These are phyloP conservation scores for Aramus guarauna DNA, from an alignment of 2,113 vertebrate genomes.

Conservation along the genomic window DNA sequence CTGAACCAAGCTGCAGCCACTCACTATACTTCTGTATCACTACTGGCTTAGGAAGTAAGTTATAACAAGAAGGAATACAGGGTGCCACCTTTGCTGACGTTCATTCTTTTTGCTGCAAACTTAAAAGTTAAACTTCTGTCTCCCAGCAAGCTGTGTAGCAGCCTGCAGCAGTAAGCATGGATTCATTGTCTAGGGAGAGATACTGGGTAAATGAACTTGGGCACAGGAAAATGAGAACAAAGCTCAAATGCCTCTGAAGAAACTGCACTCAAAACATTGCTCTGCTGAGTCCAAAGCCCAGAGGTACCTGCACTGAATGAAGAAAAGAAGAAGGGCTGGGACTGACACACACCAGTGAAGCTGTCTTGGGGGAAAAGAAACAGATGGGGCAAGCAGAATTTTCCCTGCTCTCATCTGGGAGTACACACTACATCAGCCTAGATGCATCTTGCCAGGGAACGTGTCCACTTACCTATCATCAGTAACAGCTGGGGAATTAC, in stretches of 20 bases:
- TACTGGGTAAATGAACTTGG: background rate
- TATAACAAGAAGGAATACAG: background rate
- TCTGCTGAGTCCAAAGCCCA: background rate
- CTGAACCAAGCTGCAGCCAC: background rate
- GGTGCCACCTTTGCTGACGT: background rate
- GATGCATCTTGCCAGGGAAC: background rate
- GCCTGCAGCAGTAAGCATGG: background rate
- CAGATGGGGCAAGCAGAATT: background rate
- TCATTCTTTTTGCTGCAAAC: background rate
- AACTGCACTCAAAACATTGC: background rate
- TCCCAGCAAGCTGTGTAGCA: background rate
- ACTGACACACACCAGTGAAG: background rate
- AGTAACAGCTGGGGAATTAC: accelerated
- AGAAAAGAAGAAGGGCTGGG: background rate
- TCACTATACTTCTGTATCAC: background rate
- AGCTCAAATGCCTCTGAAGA: background rate
- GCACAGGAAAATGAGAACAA: background rate
- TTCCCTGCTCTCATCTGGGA: background rate
- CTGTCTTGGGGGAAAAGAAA: background rate
- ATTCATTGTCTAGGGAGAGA: background rate
- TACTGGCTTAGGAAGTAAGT: background rate
- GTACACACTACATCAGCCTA: background rate
- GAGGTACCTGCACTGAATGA: background rate
- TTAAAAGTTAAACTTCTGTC: background rate
- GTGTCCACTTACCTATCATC: accelerated